These are phyloP conservation scores for Fulmarus glacialis DNA, from an alignment of 2,113 vertebrate genomes.

Conservation along the genomic window DNA sequence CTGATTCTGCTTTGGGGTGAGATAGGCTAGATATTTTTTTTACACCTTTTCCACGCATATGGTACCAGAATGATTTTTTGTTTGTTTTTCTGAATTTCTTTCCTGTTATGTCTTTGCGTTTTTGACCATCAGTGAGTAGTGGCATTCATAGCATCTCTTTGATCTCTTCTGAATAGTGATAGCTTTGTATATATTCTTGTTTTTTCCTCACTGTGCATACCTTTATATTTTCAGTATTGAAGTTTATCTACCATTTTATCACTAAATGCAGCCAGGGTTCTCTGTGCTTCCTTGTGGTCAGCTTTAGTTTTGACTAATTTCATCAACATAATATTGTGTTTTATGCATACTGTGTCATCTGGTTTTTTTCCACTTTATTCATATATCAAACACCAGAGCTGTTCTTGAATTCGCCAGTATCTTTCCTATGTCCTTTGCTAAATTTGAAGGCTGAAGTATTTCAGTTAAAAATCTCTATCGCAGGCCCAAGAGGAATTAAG, in stretches of 20 bases:
- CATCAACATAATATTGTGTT: background rate
- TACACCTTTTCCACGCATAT: fast-evolving
- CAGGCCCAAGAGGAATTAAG: background rate
- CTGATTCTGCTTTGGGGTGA: background rate
- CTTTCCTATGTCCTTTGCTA: background rate
- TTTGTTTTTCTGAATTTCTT: background rate
- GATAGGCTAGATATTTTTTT: background rate
- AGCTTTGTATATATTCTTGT: background rate
- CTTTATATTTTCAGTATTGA: background rate
- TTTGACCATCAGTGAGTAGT: background rate
- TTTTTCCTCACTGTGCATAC: background rate
- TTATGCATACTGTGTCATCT: background rate
- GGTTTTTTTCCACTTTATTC: background rate
- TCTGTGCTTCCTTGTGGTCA: background rate
- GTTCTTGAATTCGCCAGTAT: background rate
- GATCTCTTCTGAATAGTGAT: background rate
- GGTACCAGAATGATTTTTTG: background rate
- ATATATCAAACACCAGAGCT: background rate
- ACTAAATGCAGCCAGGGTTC: background rate
- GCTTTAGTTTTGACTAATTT: background rate
- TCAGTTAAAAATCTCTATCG: background rate
- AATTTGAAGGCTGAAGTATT: background rate
- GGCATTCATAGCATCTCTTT: background rate
- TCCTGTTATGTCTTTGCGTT: background rate
- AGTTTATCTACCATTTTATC: background rate